These are phyloP conservation scores for Corythornis vintsioides DNA, from an alignment of 2,113 vertebrate genomes.

Conservation along the genomic window DNA sequence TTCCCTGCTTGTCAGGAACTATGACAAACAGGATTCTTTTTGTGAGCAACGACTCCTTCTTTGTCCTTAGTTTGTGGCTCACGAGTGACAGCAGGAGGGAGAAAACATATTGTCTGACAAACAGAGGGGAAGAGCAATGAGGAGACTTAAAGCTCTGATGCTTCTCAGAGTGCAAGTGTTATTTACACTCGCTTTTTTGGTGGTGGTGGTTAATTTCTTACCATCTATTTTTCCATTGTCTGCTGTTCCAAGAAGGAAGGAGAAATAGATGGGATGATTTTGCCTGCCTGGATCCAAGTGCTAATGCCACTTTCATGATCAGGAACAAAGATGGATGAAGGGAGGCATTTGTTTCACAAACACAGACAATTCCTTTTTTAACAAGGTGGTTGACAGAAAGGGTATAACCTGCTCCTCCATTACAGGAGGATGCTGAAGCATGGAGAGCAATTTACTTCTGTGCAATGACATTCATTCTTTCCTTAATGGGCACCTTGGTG, in stretches of 20 bases:
- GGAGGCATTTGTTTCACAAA: not conserved
- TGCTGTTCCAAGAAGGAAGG: not conserved
- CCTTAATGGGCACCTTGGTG: constrained; percentile 21
- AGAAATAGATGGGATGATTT: not conserved
- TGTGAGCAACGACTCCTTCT: not conserved
- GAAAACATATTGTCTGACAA: not conserved
- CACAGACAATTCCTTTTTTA: not conserved
- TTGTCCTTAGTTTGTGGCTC: not conserved
- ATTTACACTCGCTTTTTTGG: not conserved
- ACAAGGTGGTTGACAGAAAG: constrained; percentile 2
- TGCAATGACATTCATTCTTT: constrained; percentile 11
- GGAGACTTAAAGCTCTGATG: accelerated
- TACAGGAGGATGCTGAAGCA: not conserved
- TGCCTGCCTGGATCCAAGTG: not conserved
- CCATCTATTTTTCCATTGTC: not conserved
- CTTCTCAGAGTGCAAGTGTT: not conserved
- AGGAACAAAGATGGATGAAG: not conserved
- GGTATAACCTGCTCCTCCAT: not conserved
- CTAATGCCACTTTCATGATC: not conserved
- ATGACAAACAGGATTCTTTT: not conserved
- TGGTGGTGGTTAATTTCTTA: not conserved
- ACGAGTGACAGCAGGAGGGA: not conserved
- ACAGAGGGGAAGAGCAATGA: not conserved
- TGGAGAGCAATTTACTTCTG: not conserved
- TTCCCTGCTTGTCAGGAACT: not conserved